Conservation (phyloP, 2,797 vertebrate species). For the Enteromius argenteus region DNA sequence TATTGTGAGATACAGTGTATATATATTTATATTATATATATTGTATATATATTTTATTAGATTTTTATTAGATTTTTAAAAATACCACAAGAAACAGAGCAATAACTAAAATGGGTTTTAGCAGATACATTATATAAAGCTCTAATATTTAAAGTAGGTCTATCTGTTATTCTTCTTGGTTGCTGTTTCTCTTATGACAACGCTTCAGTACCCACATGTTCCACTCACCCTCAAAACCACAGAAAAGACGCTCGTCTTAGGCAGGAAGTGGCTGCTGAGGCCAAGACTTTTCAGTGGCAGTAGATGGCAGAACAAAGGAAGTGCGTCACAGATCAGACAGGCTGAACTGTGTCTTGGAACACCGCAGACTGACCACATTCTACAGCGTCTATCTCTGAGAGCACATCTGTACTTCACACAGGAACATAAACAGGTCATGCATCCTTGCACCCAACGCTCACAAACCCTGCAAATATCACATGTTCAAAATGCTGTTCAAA, state of each 20-base stretch:
- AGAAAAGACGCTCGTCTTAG: slow-evolving; percentile 68
- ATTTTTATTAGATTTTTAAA: background rate
- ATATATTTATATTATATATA: background rate
- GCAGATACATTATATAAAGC: background rate
- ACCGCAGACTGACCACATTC: slow-evolving; percentile 59
- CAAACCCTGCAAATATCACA: slow-evolving; percentile 26
- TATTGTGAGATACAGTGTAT: background rate
- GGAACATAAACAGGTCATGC: slow-evolving; percentile 60
- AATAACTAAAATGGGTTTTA: background rate
- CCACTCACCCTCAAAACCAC: slow-evolving; percentile 75
- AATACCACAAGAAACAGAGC: background rate
- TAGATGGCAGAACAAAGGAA: slow-evolving; percentile 73
- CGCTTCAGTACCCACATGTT: slow-evolving; percentile 71
- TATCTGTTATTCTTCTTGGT: slow-evolving; percentile 36
- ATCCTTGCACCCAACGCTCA: slow-evolving; percentile 39
- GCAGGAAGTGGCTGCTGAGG: slow-evolving; percentile 80
- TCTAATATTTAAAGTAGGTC: background rate
- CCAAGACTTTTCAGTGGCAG: slow-evolving; percentile 74
- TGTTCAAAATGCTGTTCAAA: slow-evolving; percentile 15
- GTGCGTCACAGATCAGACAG: slow-evolving; percentile 75
- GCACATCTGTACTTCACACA: slow-evolving; percentile 53
- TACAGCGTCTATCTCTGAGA: slow-evolving; percentile 50
- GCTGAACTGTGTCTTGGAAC: slow-evolving; percentile 58
- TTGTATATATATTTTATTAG: background rate
- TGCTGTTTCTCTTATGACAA: slow-evolving; percentile 71